Evolutionary conservation across 2,113 vertebrate species (phyloP).

Genomic region (Pelecanoides urinatrix): DNA sequence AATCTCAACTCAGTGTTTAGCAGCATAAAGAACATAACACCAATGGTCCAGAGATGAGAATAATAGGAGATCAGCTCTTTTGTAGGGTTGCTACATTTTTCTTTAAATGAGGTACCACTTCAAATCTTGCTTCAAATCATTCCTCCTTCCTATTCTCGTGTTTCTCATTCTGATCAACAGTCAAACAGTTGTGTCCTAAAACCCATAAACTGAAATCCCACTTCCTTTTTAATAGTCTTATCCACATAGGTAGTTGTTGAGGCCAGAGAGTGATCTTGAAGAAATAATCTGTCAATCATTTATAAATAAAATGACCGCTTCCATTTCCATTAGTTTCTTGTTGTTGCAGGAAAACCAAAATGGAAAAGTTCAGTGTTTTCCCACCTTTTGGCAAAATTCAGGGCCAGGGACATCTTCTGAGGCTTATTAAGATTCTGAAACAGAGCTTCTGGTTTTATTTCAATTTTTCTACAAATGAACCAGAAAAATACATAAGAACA

Average conservation of each 20-base stretch:
- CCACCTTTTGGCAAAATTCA: not conserved
- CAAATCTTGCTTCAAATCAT: not conserved
- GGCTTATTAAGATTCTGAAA: not conserved
- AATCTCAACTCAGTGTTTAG: not conserved
- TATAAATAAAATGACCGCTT: not conserved
- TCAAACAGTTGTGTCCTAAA: not conserved
- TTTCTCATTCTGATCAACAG: not conserved
- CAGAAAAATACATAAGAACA: not conserved
- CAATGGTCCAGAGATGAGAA: not conserved
- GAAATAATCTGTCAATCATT: not conserved
- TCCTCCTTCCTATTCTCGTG: not conserved
- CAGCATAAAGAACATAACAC: not conserved
- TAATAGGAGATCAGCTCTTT: not conserved
- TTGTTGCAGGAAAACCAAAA: not conserved
- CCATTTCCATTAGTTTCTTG: not conserved
- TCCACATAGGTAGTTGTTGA: not conserved
- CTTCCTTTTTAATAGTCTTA: not conserved
- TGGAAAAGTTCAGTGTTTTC: not conserved
- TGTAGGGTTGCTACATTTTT: not conserved
- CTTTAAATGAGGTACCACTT: not conserved
- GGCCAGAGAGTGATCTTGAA: not conserved
- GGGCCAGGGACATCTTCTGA: accelerated
- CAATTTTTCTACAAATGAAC: not conserved
- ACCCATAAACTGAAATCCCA: not conserved
- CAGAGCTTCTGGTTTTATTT: not conserved